A percentile compares a stretch with the other conserved stretches of the same genome.
phyloP scores from a whole-genome alignment of 1,140 invertebrate species.

The Calliphora vicina region DNA sequence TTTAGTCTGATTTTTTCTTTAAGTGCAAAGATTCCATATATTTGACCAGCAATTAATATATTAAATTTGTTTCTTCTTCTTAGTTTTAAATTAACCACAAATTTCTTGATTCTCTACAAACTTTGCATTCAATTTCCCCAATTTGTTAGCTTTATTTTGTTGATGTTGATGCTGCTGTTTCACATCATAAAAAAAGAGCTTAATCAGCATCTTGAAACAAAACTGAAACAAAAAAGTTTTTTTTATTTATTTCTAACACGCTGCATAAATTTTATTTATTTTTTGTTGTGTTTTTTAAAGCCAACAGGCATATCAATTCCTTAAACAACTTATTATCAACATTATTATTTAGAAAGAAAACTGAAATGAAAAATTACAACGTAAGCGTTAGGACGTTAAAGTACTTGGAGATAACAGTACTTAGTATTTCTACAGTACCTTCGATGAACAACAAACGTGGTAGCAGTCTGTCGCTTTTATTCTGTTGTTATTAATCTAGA shows the following conservation, averaged over 20 bases:
- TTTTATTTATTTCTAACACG: background rate
- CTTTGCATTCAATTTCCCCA: constrained; percentile 11
- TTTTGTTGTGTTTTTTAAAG: constrained; percentile 4
- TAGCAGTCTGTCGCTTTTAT: too few species aligned
- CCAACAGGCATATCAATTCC: constrained; percentile 10
- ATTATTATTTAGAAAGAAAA: background rate
- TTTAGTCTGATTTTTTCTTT: too few species aligned
- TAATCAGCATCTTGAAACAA: constrained; percentile 13
- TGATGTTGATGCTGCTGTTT: background rate
- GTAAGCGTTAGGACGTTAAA: background rate
- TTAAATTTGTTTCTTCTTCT: background rate
- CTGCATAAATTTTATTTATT: background rate
- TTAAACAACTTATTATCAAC: background rate
- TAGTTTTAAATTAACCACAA: constrained; percentile 13
- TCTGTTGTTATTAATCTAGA: too few species aligned
- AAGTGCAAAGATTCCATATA: background rate
- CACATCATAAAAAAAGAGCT: constrained; percentile 19
- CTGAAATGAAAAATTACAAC: background rate
- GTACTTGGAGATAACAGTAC: too few species aligned
- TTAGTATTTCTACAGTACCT: too few species aligned
- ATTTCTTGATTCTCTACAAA: background rate
- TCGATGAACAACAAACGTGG: too few species aligned
- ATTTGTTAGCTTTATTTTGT: background rate
- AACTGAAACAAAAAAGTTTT: background rate
- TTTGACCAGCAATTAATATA: background rate